Evolutionary conservation across 2,797 vertebrate genomes (phyloP), one percentile per base, ranked within the genome.

Genomic region (Distichodus sexfasciatus): DNA sequence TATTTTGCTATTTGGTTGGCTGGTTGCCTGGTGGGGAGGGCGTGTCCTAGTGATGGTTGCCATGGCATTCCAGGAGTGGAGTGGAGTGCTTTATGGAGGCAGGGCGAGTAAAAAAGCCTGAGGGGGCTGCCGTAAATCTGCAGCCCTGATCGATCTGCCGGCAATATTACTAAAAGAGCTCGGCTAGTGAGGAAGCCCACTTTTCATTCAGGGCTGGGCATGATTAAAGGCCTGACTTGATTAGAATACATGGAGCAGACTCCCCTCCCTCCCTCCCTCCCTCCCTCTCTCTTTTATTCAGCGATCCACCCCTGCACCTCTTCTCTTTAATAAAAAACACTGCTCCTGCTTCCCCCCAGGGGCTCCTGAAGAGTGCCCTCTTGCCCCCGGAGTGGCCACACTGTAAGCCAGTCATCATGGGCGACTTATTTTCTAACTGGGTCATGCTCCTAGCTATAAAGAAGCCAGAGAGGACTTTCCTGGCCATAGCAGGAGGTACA

Each of bases 81-180:
- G 44, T 4, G 9, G 19, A 23, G 23, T 68, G 59, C 65, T 74
- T 79, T 75, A 75, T 73, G 60, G 70, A 17, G 23, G 65, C 19
- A n/a, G 11, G 51, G 43, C 35, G 51, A 71, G 69, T 70, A 69
- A 67, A n/a, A n/a, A 75, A 70, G 69, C 54, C 47, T 72, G 50
- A 60, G 51, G 29, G 58, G 61, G 55, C 9, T 40, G 40, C 66
- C 28, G 57, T 82, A 82, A 76, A 81, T 81, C 69, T 76, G 33
- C 59, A 44, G 10, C 24, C 15, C 17, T 36, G 73, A 79, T 81
- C 69, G 69, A 78, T 81, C 57, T 58, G 23, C 6, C 21, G 55
- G 68, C 71, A 80, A 74, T 78, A 69, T 66, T 76, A 67, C 71
- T 76, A 69, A 70, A 66, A 76, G 67, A 12, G 65, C 66, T 69